A percentile compares a stretch with the other conserved stretches of the same genome.
Evolutionary conservation across 2,888 invertebrate species (phyloP).

Genomic region (Cosmopolites sordidus): DNA sequence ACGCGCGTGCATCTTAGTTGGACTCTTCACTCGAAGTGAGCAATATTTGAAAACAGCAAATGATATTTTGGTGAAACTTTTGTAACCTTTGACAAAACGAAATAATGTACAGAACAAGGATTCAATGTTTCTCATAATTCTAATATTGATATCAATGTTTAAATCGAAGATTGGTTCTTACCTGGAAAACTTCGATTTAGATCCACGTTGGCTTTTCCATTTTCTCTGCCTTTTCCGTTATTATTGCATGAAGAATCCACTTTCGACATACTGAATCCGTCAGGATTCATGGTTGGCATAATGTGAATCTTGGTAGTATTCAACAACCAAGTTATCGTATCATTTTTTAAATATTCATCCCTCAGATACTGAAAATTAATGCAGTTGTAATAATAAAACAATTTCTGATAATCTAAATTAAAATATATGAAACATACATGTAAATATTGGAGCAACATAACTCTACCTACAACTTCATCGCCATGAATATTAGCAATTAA

Average conservation of each 20-base stretch:
- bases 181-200: slow-evolving; percentile 65
- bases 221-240: slow-evolving; percentile 35
- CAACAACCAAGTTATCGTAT: slow-evolving; percentile 55
- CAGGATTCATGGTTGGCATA: slow-evolving; percentile 72
- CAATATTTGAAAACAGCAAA: too few relatives aligned
- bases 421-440: slow-evolving; percentile 39
- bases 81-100: too few relatives aligned
- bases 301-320: slow-evolving; percentile 67
- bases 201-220: slow-evolving; percentile 39
- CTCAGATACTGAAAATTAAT: slow-evolving; percentile 48
- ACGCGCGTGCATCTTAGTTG: too few relatives aligned
- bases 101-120: too few relatives aligned
- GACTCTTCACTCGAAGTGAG: too few relatives aligned
- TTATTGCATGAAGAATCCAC: slow-evolving; percentile 35
- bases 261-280: slow-evolving; percentile 54
- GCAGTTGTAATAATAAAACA: neutral
- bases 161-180: too few relatives aligned
- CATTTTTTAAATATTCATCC: slow-evolving; percentile 47
- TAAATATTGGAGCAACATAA: slow-evolving; percentile 58
- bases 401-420: neutral
- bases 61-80: too few relatives aligned
- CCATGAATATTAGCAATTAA: slow-evolving; percentile 73
- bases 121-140: too few relatives aligned
- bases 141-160: too few relatives aligned
- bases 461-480: slow-evolving; percentile 64